Base-by-base conservation (phyloP, 2,888 invertebrate genomes). In the Muschampia plurimacula region DNA sequence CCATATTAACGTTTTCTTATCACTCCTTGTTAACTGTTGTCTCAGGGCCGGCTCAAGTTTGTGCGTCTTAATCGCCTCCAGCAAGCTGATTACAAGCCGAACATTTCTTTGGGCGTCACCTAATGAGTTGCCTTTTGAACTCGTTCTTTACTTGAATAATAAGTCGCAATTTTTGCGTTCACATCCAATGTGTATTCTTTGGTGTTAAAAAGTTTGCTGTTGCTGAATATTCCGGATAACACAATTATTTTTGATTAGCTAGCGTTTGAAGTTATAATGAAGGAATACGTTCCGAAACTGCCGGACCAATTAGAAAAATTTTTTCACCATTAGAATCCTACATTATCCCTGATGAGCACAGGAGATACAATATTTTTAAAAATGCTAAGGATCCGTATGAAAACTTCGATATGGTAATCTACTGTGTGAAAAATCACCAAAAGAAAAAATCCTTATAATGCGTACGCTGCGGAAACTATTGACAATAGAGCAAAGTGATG, bases 31-130 rank as follows among this genome's bases (percentile, higher is more conserved):
- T 44, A 60, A 67, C 75, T 80, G 82, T 87, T 90, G 88, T 90
- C 88, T 87, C 85, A 85, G 83, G 84, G 86, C 80, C 84, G 81
- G 84, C 80, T 84, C 81, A 87, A 92, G 85, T 91, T 91, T 89
- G 83, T 86, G 83, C 85, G 84, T 88, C 88, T 89, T 89, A 90
- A 89, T 91, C 86, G 88, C 89, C 89, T 85, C 85, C 77, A 89
- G 90, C 89, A 76, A 89, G 85, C 86, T 91, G 87, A 92, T 91
- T 89, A 91, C 87, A 87, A 84, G 78, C 82, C 84, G 82, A 87
- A 87, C 83, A 86, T 86, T 90, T 88, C 86, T 87, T 87, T 83
- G 81, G 85, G 79, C 83, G 84, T 86, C 85, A 87, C 83, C 86
- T 88, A 89, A 89, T 90, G 84, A 89, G 83, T 85, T 83, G 84